Evolutionary conservation across 2,113 vertebrate species (phyloP).

Genomic region (Hassar affinis): DNA sequence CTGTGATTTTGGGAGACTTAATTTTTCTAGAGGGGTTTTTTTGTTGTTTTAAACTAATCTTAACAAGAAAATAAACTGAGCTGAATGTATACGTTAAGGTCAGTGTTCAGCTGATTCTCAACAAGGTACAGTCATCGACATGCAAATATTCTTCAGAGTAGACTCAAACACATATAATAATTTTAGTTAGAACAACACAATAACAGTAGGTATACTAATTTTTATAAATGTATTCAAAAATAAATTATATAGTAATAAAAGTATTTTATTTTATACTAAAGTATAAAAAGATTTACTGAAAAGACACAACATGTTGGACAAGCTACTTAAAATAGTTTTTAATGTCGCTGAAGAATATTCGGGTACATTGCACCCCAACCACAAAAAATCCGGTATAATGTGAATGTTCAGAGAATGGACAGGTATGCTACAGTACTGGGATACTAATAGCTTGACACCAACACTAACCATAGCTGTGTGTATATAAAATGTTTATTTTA

Average conservation of each 20-base stretch:
- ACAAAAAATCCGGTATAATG: not conserved
- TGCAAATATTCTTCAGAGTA: not conserved
- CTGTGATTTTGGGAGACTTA: no score
- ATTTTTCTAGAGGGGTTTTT: not conserved
- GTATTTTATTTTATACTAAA: no score
- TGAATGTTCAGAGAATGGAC: not conserved
- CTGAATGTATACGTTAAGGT: not conserved
- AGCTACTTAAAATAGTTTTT: not conserved
- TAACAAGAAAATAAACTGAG: not conserved
- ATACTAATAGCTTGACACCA: not conserved
- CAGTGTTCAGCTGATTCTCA: not conserved
- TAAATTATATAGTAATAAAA: no score
- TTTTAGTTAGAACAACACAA: not conserved
- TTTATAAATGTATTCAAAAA: no score
- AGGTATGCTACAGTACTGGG: not conserved
- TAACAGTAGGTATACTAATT: not conserved
- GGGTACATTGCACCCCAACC: not conserved
- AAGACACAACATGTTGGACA: not conserved
- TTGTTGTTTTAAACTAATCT: not conserved
- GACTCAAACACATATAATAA: not conserved
- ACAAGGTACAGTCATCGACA: not conserved
- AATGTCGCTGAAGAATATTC: not conserved
- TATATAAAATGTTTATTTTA: not conserved
- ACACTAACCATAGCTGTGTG: not conserved
- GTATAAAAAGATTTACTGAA: not conserved